Evolutionary conservation across 2,113 vertebrate genomes (phyloP).

Genomic region (Jacana jacana): DNA sequence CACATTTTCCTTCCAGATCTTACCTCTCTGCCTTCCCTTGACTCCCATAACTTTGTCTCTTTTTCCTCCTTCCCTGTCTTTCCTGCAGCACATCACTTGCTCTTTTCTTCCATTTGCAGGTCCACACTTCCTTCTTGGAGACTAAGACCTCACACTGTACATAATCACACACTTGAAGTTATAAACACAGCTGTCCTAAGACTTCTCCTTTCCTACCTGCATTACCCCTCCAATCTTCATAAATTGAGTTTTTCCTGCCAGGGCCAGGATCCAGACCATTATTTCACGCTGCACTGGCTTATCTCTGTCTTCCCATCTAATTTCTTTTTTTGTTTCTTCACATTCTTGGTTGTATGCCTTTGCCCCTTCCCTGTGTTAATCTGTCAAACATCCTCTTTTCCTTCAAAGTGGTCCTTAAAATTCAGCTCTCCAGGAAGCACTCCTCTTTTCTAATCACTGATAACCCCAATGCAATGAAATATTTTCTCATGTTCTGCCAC

Average conservation of each 20-base stretch:
- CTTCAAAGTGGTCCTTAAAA: constrained; percentile 16
- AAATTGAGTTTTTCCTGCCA: neutral
- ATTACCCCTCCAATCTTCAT: neutral
- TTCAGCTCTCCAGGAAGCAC: neutral
- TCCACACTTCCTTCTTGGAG: neutral
- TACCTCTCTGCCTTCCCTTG: neutral
- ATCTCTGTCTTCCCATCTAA: neutral
- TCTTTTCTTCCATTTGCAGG: neutral
- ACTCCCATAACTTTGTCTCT: neutral
- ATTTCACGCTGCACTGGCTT: neutral
- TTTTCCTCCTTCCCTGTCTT: neutral
- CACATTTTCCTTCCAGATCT: neutral
- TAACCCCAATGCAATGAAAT: neutral
- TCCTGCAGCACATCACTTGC: neutral
- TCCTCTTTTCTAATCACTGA: neutral
- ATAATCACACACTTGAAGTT: neutral
- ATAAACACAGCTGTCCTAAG: neutral
- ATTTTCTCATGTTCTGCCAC: neutral
- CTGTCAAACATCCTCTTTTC: neutral
- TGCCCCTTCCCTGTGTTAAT: neutral
- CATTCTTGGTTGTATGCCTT: neutral
- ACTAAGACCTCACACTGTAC: neutral
- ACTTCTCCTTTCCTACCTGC: neutral
- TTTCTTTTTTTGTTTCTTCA: neutral
- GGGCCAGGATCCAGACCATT: neutral